Evolutionary conservation across 2,113 vertebrate genomes (phyloP).

Genomic region (Myanophis thanlyinensis): DNA sequence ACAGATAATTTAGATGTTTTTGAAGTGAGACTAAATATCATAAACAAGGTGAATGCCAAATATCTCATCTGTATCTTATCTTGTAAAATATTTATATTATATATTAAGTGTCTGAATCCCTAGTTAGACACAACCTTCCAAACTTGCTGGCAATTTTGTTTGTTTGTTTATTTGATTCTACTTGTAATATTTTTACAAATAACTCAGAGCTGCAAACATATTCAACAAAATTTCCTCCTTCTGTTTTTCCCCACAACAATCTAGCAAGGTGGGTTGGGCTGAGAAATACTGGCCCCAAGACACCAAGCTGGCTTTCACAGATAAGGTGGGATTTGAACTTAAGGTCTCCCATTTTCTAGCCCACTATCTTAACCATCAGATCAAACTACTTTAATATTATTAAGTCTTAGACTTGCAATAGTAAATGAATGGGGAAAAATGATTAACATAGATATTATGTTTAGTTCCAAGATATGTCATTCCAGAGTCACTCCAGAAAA

Average conservation of each 20-base stretch:
- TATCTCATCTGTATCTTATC: not conserved
- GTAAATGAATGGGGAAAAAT: not conserved
- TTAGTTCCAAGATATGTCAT: not conserved
- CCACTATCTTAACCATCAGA: too few species aligned
- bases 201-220: too few species aligned
- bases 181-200: too few species aligned
- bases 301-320: too few species aligned
- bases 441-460: not conserved
- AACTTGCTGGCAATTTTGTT: not conserved
- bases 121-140: not conserved
- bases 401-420: not conserved
- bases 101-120: not conserved
- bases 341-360: too few species aligned
- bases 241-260: too few species aligned
- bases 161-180: too few species aligned
- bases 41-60: not conserved
- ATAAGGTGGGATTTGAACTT: too few species aligned
- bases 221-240: too few species aligned
- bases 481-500: not conserved
- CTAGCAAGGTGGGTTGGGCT: too few species aligned
- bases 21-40: not conserved
- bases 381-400: not conserved
- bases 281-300: too few species aligned
- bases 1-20: not conserved
- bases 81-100: not conserved